Conservation (phyloP, 2,113 vertebrate genomes). For the Psittacus erithacus region DNA sequence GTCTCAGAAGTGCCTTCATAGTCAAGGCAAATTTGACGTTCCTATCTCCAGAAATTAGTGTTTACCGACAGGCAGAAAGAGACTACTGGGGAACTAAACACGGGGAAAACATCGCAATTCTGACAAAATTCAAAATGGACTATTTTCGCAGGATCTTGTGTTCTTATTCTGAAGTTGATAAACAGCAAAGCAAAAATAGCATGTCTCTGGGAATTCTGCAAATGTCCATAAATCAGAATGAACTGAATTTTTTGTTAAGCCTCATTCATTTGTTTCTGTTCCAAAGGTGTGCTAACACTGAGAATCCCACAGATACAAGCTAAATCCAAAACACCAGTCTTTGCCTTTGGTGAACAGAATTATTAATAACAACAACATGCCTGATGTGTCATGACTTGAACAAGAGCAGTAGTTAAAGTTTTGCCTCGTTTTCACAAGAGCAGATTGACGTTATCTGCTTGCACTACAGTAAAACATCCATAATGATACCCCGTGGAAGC, state of each 20-base stretch:
- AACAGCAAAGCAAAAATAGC: background rate
- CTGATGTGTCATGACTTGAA: background rate
- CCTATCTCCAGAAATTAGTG: background rate
- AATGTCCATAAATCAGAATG: background rate
- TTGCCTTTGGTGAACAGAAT: background rate
- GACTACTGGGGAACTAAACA: fast-evolving
- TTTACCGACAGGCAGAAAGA: background rate
- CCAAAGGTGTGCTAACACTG: background rate
- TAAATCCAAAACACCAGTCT: fast-evolving
- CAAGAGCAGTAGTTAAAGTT: background rate
- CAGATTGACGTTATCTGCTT: background rate
- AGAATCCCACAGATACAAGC: background rate
- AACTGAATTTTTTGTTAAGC: background rate
- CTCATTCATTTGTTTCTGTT: background rate
- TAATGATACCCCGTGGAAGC: background rate
- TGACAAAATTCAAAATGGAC: background rate
- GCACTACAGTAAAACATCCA: background rate
- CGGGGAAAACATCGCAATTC: background rate
- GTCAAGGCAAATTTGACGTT: background rate
- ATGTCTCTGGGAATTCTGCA: background rate
- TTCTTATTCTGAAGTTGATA: background rate
- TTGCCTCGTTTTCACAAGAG: background rate
- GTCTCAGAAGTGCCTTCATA: background rate
- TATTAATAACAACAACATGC: background rate
- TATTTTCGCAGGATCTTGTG: background rate